These are phyloP conservation scores for Priocnemis perturbator DNA, from an alignment of 2,888 invertebrate genomes.

Conservation along the genomic window DNA sequence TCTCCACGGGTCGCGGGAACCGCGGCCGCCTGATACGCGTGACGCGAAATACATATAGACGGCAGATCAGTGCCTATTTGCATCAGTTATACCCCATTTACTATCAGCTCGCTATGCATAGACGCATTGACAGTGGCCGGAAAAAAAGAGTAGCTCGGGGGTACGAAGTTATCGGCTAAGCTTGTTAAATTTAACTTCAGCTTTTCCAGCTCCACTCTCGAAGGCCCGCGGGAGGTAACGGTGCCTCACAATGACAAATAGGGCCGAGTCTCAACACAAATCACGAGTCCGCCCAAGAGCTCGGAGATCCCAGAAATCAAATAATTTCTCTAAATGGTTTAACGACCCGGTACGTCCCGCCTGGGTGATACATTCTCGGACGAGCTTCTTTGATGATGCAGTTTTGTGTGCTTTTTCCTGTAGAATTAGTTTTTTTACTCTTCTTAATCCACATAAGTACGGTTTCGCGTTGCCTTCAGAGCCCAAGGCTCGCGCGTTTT, in stretches of 20 bases:
- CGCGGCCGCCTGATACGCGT: constrained; percentile 48
- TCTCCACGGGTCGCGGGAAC: constrained; percentile 51
- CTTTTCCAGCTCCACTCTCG: constrained; percentile 47
- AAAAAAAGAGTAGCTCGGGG: constrained; percentile 22
- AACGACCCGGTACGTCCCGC: constrained; percentile 35
- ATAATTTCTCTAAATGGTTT: constrained; percentile 50
- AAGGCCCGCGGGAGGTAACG: constrained; percentile 54
- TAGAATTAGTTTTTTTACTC: too few relatives aligned
- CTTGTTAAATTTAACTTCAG: constrained; percentile 58
- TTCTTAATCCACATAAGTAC: too few relatives aligned
- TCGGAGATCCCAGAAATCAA: constrained; percentile 53
- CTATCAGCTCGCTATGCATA: background rate
- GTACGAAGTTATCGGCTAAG: constrained; percentile 42
- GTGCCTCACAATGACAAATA: constrained; percentile 52
- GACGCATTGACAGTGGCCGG: background rate
- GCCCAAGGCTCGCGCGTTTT: too few relatives aligned
- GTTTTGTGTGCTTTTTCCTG: too few relatives aligned
- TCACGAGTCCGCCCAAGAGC: constrained; percentile 18
- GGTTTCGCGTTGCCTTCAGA: too few relatives aligned
- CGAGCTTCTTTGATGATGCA: constrained; percentile 3
- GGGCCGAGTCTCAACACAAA: constrained; percentile 50
- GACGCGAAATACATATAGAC: background rate
- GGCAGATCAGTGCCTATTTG: too few relatives aligned
- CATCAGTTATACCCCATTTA: too few relatives aligned
- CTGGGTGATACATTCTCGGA: constrained; percentile 23